phyloP scores from a whole-genome alignment of 2,888 invertebrate genomes.

The Plagodis pulveraria region DNA sequence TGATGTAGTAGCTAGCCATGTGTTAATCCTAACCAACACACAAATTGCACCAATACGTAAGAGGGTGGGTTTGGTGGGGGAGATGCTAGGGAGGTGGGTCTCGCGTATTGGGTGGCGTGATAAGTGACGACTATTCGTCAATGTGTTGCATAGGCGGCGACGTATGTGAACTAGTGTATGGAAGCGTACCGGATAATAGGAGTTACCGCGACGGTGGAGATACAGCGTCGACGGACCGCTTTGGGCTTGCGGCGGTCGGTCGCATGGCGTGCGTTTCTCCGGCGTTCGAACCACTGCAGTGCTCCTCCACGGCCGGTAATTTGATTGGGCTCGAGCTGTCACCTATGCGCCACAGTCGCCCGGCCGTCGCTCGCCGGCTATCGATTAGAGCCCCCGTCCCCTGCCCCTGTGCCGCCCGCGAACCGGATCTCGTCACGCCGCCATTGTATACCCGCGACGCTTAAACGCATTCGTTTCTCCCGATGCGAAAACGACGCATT shows the following conservation, averaged over 20 bases:
- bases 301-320: slow-evolving; percentile 80
- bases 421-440: slow-evolving; percentile 85
- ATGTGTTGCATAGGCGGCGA: slow-evolving; percentile 59
- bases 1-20: too few relatives aligned
- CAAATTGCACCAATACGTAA: slow-evolving; percentile 51
- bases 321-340: slow-evolving; percentile 84
- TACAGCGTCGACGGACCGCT: slow-evolving; percentile 48
- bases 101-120: slow-evolving; percentile 58
- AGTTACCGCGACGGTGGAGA: slow-evolving; percentile 47
- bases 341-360: slow-evolving; percentile 84
- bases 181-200: slow-evolving; percentile 57
- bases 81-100: slow-evolving; percentile 50
- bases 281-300: slow-evolving; percentile 75
- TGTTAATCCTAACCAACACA: slow-evolving; percentile 46
- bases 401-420: slow-evolving; percentile 78
- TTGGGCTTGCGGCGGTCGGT: slow-evolving; percentile 35
- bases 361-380: slow-evolving; percentile 84
- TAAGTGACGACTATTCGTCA: slow-evolving; percentile 67
- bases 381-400: slow-evolving; percentile 81
- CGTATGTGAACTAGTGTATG: slow-evolving; percentile 47
- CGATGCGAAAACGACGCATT: slow-evolving; percentile 85
- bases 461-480: slow-evolving; percentile 86
- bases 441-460: slow-evolving; percentile 85
- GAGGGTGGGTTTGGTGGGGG: slow-evolving; percentile 43
- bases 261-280: slow-evolving; percentile 58